A percentile compares a stretch with the other conserved stretches of the same genome.
Evolutionary conservation across 2,113 vertebrate genomes (phyloP).

Genomic region (Rhinopomastus cyanomelas): DNA sequence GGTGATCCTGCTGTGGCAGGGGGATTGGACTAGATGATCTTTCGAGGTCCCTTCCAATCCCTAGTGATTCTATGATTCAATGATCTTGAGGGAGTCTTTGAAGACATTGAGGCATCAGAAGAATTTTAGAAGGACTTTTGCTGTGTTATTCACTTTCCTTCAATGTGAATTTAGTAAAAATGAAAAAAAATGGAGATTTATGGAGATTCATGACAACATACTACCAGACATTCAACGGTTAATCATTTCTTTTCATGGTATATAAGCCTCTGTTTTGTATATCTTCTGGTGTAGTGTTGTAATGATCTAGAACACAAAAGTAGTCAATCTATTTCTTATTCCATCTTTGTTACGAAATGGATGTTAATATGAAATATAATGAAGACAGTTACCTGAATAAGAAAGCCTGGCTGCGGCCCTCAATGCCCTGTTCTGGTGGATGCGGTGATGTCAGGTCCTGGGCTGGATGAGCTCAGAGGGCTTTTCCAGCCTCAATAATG

Average conservation of each 20-base stretch:
- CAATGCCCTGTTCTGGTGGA: no score
- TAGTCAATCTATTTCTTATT: background rate
- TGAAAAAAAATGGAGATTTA: background rate
- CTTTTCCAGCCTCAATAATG: no score
- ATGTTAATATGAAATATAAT: background rate
- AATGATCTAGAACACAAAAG: background rate
- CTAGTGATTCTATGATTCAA: no score
- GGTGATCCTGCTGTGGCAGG: no score
- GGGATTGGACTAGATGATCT: no score
- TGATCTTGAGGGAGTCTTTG: no score
- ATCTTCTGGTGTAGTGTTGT: background rate
- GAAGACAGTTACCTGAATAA: background rate
- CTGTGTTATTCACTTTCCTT: background rate
- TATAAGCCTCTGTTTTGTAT: background rate
- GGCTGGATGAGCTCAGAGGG: no score
- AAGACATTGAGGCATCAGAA: background rate
- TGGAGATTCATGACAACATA: background rate
- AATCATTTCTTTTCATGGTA: background rate
- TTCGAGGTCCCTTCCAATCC: no score
- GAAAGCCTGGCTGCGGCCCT: no score
- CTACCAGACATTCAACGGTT: background rate
- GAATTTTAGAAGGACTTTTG: background rate
- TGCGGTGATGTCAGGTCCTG: no score
- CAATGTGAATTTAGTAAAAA: background rate
- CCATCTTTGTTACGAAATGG: background rate